Base-by-base conservation (phyloP, 2,113 vertebrate species). In the Gymnocephalus cernua region DNA sequence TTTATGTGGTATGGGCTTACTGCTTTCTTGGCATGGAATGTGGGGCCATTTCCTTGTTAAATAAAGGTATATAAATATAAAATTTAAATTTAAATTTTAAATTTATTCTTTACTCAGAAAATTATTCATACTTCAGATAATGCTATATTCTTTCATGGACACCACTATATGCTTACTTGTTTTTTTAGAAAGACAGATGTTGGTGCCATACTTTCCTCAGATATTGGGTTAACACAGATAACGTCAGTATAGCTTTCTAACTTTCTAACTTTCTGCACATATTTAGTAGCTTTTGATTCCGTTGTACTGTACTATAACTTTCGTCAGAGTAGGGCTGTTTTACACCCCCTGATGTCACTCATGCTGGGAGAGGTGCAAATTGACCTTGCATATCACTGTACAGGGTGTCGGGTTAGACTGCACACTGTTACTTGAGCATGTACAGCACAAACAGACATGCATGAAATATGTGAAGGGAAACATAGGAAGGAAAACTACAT, bases 391-490 rank as follows among this genome's bases (percentile, higher is more conserved):
- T 84, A 74, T 86, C 80, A 69, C 71, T 62, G 87, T 25, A 16
- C 74, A 19, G 59, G 70, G 86, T 86, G 80, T 93, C 56, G 65
- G 64, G 84, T 92, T 91, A 74, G 91, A 57, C 66, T 44, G 76
- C 85, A 84, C 77, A 57, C 80, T 77, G 89, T 77, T 88, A 91
- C 88, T 82, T 72, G 88, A 91, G 89, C 83, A 4, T 86, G 91
- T 64, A 87, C 90, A 91, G 91, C 62, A 88, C 90, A 91, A 92
- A 91, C 86, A 89, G 72, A 91, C 91, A 89, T 57, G 83, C 85
- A 85, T 82, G 75, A 70, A 72, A 84, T 85, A 93, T 89, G 84
- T 75, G 54, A 58, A 74, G 69, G 78, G 67, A 70, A 83, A 89
- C 79, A 72, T 64, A 54, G 71, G 54, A 48, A 21, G 57, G 53